Percentiles rank a stretch among this genome's conserved stretches.
Evolutionary conservation across 2,888 invertebrate genomes (phyloP).

Genomic region (Drosophila leonis): DNA sequence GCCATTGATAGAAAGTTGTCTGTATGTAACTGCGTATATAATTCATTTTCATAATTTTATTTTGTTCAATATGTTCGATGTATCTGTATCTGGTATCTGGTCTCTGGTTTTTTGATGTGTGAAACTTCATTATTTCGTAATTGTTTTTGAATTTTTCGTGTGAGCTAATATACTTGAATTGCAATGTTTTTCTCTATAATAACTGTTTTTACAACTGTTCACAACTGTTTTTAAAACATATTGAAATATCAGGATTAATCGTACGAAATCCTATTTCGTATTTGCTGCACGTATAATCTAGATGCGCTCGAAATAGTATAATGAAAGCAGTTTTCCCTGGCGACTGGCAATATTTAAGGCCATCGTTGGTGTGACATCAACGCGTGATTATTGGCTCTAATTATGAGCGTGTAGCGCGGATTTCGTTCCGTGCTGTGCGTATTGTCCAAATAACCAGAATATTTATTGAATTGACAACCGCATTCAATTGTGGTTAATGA

Average conservation of each 20-base stretch:
- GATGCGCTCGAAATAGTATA: background rate
- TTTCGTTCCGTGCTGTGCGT: constrained; percentile 8
- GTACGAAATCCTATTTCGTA: no score
- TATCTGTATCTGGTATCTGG: no score
- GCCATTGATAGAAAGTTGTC: no score
- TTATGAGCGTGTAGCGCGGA: constrained; percentile 43
- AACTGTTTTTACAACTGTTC: background rate
- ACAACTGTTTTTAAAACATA: background rate
- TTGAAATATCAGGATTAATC: background rate
- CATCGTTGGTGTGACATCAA: constrained; percentile 25
- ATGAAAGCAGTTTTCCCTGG: constrained; percentile 12
- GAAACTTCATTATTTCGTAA: no score
- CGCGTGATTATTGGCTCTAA: constrained; percentile 58
- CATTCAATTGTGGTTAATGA: constrained; percentile 60
- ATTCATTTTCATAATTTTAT: no score
- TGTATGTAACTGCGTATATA: no score
- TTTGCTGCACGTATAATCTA: background rate
- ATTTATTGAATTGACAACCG: constrained; percentile 63
- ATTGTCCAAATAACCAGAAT: constrained; percentile 48
- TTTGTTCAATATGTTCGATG: no score
- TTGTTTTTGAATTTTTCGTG: no score
- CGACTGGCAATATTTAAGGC: constrained; percentile 1
- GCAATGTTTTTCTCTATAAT: no score
- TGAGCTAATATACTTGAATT: no score
- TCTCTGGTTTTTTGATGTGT: no score